phyloP scores from a whole-genome alignment of 1,140 invertebrate genomes.

The Platyscapa corneri region DNA sequence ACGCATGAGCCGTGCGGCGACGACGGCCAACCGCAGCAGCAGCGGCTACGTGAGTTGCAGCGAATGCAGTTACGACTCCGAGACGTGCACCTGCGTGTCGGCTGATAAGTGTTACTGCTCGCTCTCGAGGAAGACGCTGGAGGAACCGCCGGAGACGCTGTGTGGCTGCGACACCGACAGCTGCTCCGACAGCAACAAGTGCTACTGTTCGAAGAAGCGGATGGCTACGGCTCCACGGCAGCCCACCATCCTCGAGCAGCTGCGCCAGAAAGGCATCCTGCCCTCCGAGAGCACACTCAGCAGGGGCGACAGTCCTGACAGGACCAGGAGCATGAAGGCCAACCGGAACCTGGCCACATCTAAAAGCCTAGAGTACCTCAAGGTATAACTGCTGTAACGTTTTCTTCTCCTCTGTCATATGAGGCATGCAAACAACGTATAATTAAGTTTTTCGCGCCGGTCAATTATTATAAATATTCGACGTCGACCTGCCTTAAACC shows the following conservation, averaged over 20 bases:
- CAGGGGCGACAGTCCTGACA: conserved; percentile 64
- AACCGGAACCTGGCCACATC: conserved; percentile 68
- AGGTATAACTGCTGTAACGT: conserved; percentile 56
- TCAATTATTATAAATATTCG: too few relatives aligned
- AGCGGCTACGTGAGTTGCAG: conserved; percentile 87
- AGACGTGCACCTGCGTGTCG: conserved; percentile 83
- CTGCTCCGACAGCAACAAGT: conserved; percentile 90
- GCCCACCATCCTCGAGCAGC: conserved; percentile 73
- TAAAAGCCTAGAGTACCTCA: conserved; percentile 76
- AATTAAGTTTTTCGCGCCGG: too few relatives aligned
- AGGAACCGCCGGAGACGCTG: conserved; percentile 19
- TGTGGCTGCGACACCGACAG: conserved; percentile 89
- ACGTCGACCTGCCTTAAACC: too few relatives aligned
- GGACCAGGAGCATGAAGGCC: conserved; percentile 55
- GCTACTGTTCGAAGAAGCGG: conserved; percentile 82
- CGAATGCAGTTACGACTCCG: conserved; percentile 88
- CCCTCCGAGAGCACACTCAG: conserved; percentile 73
- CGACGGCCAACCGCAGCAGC: conserved; percentile 70
- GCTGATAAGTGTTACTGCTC: conserved; percentile 87
- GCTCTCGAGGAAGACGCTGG: conserved; percentile 66
- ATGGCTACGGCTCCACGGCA: conserved; percentile 56
- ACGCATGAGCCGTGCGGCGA: conserved; percentile 60
- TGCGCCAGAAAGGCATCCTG: conserved; percentile 75
- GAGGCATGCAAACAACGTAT: too few relatives aligned
- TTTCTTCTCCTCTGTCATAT: too few relatives aligned